Conservation (phyloP, 1,140 invertebrate species). For the Pemphigus obesinymphae region DNA sequence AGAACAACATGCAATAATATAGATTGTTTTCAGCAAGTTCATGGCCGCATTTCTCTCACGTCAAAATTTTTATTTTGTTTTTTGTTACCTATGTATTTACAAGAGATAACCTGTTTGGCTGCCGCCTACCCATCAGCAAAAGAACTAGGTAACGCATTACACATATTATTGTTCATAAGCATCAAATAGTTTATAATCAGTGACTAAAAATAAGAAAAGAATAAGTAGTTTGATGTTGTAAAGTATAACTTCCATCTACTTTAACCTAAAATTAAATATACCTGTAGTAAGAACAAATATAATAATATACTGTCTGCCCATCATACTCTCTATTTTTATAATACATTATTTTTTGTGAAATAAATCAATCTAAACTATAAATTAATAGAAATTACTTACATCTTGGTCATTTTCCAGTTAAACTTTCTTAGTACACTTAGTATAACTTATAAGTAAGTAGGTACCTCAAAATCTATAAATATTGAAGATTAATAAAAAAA, state of each 20-base stretch:
- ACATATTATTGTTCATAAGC: not conserved
- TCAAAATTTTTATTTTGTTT: not conserved
- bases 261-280: not conserved
- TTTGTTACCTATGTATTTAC: slow-evolving; percentile 12
- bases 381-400: no score
- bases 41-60: slow-evolving; percentile 18
- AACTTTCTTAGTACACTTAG: no score
- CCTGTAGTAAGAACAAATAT: not conserved
- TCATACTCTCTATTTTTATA: not conserved
- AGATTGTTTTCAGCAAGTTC: slow-evolving; percentile 29
- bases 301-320: no score
- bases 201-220: not conserved
- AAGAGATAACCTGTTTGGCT: slow-evolving; percentile 21
- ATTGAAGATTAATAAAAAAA: no score
- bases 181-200: not conserved
- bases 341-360: not conserved
- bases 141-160: not conserved
- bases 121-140: not conserved
- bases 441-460: no score
- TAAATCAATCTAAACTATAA: not conserved
- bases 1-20: not conserved
- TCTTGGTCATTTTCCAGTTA: no score
- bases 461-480: no score
- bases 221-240: not conserved
- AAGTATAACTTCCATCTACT: not conserved